phyloP scores from a whole-genome alignment of 2,888 invertebrate genomes.

The Xestoiulus laeticollis region DNA sequence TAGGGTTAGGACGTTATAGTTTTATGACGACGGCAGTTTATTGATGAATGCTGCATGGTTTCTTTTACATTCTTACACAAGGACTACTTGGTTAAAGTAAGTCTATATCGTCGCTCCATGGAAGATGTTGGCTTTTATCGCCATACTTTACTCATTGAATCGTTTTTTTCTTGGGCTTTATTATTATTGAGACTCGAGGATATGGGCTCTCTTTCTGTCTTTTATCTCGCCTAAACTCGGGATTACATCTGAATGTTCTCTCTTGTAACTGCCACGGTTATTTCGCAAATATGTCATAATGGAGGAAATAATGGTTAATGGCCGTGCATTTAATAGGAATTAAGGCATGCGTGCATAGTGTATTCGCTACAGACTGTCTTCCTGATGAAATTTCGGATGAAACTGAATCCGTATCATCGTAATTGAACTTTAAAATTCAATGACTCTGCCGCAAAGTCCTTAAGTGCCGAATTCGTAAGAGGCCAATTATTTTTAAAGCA shows the following conservation, averaged over 20 bases:
- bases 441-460: neutral
- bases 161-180: constrained; percentile 18
- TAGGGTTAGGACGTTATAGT: neutral
- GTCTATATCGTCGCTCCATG: neutral
- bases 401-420: neutral
- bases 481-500: neutral
- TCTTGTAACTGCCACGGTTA: neutral
- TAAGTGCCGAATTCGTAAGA: neutral
- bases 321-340: constrained; percentile 39
- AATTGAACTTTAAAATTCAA: neutral
- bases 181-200: constrained; percentile 36
- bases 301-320: constrained; percentile 30
- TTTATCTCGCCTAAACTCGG: constrained; percentile 2
- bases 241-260: constrained; percentile 25
- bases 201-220: constrained; percentile 39
- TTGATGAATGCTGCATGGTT: neutral
- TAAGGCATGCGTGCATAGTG: neutral
- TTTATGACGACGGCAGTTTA: neutral
- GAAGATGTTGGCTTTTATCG: constrained; percentile 41
- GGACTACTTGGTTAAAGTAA: neutral
- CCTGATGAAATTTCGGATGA: neutral
- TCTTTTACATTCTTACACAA: neutral
- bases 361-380: neutral
- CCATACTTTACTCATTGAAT: constrained; percentile 38
- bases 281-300: constrained; percentile 41